These are phyloP conservation scores for Tadarida brasiliensis DNA, from an alignment of 2,797 vertebrate species.

Conservation along the genomic window DNA sequence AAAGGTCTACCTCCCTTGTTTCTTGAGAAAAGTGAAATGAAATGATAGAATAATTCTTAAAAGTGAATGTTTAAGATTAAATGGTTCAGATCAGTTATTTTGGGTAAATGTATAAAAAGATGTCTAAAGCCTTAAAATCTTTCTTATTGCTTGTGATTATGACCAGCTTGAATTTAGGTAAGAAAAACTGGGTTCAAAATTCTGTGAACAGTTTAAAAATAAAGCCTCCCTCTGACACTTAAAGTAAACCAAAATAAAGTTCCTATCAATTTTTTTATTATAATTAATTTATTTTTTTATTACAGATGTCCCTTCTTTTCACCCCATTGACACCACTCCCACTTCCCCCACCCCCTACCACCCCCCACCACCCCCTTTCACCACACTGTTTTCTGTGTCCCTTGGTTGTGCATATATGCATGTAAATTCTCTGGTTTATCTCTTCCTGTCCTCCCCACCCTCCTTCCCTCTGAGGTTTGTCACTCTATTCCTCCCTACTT, in stretches of 20 bases:
- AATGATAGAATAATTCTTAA: not conserved
- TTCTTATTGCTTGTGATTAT: not conserved
- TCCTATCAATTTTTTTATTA: not conserved
- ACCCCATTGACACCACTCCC: too few relatives aligned
- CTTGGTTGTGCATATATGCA: too few relatives aligned
- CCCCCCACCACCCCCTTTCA: too few relatives aligned
- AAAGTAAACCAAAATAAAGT: conserved; percentile 40
- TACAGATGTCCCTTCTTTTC: too few relatives aligned
- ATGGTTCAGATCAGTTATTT: not conserved
- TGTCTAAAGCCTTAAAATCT: not conserved
- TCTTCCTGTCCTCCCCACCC: too few relatives aligned
- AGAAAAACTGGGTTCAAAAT: conserved; percentile 31
- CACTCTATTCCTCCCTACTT: too few relatives aligned
- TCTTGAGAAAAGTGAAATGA: conserved; percentile 35
- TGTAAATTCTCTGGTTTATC: too few relatives aligned
- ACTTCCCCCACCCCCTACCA: too few relatives aligned
- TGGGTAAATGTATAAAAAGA: not conserved
- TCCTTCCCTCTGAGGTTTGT: too few relatives aligned
- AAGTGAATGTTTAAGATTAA: conserved; percentile 41
- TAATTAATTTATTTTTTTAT: too few relatives aligned
- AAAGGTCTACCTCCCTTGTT: conserved; percentile 13
- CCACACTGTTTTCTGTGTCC: too few relatives aligned
- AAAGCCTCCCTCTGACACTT: not conserved
- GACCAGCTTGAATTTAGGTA: not conserved
- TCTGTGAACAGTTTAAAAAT: not conserved